A percentile compares a stretch with the other conserved stretches of the same genome.
Conservation (phyloP, 2,888 invertebrate genomes). For the Metacarcinus magister region DNA sequence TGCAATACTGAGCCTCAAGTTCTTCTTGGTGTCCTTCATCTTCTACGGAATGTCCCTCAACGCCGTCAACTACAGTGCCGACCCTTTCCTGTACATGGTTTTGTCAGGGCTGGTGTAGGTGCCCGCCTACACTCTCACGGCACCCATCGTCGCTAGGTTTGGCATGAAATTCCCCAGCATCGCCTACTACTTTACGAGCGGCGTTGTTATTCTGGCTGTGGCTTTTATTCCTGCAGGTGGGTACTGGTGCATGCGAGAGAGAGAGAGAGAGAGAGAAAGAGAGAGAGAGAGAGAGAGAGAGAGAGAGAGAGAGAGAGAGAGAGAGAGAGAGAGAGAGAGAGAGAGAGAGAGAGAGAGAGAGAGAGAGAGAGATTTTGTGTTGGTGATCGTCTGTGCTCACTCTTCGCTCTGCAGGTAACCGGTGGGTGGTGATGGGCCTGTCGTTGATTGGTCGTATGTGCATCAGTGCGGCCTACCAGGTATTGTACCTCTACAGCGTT, state of each 20-base stretch:
- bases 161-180: conserved; percentile 74
- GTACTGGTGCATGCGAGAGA: neutral
- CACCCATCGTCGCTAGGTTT: conserved; percentile 68
- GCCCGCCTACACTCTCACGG: conserved; percentile 59
- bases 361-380: too few relatives aligned
- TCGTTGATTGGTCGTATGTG: conserved; percentile 80
- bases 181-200: conserved; percentile 70
- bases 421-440: conserved; percentile 75
- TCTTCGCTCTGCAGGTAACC: conserved; percentile 58
- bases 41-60: conserved; percentile 72
- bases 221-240: conserved; percentile 74
- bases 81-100: conserved; percentile 76
- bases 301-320: conserved; percentile 13
- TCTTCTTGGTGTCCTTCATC: conserved; percentile 64
- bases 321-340: neutral
- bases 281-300: conserved; percentile 66
- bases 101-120: conserved; percentile 74
- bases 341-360: neutral
- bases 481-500: conserved; percentile 75
- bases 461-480: conserved; percentile 74
- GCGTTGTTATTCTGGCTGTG: conserved; percentile 67
- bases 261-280: conserved; percentile 67
- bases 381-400: neutral
- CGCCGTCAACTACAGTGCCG: conserved; percentile 64
- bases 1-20: conserved; percentile 58